phyloP scores from a whole-genome alignment of 2,113 vertebrate species.

The Cyanoliseus patagonus region DNA sequence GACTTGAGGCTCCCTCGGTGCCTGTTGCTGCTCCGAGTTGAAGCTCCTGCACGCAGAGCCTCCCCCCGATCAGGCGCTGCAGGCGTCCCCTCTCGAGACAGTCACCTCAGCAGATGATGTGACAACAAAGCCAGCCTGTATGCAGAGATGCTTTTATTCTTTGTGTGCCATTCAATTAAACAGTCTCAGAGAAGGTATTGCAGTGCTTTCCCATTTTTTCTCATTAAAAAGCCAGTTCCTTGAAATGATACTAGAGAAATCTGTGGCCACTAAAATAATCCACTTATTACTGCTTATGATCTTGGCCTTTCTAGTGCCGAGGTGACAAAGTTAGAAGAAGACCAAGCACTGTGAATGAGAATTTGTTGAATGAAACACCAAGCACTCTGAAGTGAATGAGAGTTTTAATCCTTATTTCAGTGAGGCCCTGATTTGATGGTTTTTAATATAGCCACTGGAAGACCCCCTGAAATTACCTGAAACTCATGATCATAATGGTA shows the following conservation, averaged over 20 bases:
- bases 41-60: too few species aligned
- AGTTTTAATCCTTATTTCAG: neutral
- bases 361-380: too few species aligned
- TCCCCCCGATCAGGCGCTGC: too few species aligned
- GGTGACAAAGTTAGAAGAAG: neutral
- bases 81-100: too few species aligned
- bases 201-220: neutral
- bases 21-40: too few species aligned
- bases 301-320: neutral
- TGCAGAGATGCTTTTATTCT: neutral
- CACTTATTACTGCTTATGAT: neutral
- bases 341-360: neutral
- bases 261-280: neutral
- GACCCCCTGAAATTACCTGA: neutral
- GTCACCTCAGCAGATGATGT: neutral
- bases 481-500: neutral
- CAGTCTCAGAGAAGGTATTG: neutral
- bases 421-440: neutral
- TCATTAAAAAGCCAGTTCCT: neutral
- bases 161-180: neutral
- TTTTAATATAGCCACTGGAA: neutral
- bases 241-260: neutral
- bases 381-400: neutral
- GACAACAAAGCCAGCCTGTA: neutral
- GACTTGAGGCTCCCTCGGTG: too few species aligned